phyloP scores from a whole-genome alignment of 2,888 invertebrate species.

The Ectemnius continuus region DNA sequence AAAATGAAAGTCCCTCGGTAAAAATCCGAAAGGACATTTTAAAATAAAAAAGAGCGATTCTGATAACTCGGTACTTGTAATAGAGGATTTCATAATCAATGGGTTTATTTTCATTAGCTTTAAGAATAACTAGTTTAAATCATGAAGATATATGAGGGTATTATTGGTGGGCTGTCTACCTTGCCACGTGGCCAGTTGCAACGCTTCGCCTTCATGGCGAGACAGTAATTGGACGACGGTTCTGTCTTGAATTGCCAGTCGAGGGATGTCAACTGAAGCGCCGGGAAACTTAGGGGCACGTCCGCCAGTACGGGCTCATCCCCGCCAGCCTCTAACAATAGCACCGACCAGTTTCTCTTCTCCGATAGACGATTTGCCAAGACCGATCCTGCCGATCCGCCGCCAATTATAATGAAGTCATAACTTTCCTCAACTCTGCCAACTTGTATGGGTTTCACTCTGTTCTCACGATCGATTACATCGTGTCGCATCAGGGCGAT shows the following conservation, averaged over 20 bases:
- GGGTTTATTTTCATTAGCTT: not conserved
- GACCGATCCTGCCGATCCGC: conserved; percentile 90
- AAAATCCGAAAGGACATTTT: too few relatives aligned
- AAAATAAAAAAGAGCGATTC: not conserved
- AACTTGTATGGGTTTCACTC: conserved; percentile 81
- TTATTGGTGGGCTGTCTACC: conserved; percentile 58
- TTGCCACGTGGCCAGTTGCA: conserved; percentile 79
- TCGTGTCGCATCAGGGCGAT: conserved; percentile 85
- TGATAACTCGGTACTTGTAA: not conserved
- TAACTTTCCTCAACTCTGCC: conserved; percentile 82
- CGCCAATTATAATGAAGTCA: conserved; percentile 90
- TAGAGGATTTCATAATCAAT: not conserved
- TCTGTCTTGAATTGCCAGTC: conserved; percentile 92
- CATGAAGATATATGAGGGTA: not conserved
- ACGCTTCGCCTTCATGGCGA: conserved; percentile 74
- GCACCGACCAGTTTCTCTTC: conserved; percentile 84
- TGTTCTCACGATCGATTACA: conserved; percentile 83
- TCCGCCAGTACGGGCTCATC: conserved; percentile 87
- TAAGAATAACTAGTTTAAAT: not conserved
- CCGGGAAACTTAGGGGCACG: conserved; percentile 85
- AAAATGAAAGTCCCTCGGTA: too few relatives aligned
- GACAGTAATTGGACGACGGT: conserved; percentile 84
- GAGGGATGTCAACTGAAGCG: conserved; percentile 85
- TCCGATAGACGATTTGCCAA: conserved; percentile 89
- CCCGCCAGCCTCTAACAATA: conserved; percentile 89